Conservation (phyloP, 2,113 vertebrate genomes). For the Dromiciops gliroides region DNA sequence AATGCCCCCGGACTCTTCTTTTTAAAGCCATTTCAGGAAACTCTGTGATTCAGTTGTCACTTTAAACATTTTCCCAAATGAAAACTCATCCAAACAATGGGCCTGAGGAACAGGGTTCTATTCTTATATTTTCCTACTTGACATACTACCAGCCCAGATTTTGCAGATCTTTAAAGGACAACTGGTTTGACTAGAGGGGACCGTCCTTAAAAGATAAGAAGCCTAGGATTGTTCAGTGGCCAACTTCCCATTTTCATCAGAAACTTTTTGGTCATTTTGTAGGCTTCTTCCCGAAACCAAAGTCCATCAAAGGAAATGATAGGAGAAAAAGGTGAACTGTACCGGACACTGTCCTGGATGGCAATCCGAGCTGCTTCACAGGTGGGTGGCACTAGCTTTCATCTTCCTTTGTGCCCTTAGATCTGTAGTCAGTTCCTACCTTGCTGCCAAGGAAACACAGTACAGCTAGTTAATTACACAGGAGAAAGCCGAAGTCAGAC, state of each 20-base stretch:
- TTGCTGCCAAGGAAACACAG: slow-evolving; percentile 22
- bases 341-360: slow-evolving; percentile 85
- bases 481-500: slow-evolving; percentile 45
- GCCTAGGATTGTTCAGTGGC: neutral
- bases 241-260: slow-evolving; percentile 28
- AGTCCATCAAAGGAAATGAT: slow-evolving; percentile 53
- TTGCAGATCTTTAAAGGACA: neutral
- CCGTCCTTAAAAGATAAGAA: slow-evolving; percentile 35
- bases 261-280: slow-evolving; percentile 61
- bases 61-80: slow-evolving; percentile 32
- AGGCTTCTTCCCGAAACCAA: slow-evolving; percentile 60
- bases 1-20: neutral
- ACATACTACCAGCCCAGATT: neutral
- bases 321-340: slow-evolving; percentile 67
- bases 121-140: neutral
- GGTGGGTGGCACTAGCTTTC: slow-evolving; percentile 79
- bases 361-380: slow-evolving; percentile 87
- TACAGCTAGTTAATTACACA: neutral
- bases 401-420: neutral
- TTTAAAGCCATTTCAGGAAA: neutral
- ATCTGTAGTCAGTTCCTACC: neutral
- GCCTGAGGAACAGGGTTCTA: slow-evolving; percentile 5
- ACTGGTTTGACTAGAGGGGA: neutral
- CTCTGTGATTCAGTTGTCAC: neutral
- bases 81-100: slow-evolving; percentile 29